Evolutionary conservation across 1,140 invertebrate species (phyloP), one percentile per base, ranked within the genome.

Genomic region (Phymastichus coffea): DNA sequence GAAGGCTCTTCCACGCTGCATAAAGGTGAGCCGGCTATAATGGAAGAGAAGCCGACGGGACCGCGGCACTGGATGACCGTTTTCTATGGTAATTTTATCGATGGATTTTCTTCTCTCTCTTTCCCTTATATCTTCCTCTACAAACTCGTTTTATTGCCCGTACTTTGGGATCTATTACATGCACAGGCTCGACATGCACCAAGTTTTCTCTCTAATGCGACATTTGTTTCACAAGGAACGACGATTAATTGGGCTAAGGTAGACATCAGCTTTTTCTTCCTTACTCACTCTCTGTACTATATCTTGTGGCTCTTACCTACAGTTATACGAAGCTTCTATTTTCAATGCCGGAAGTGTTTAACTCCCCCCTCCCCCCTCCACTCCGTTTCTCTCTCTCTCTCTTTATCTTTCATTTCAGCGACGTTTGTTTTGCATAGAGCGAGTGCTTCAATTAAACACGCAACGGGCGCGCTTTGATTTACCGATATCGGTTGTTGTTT

Each of bases 21-120:
- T 33, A 15, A 15, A 43, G 12, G n/a, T 15, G n/a, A 15, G n/a
- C n/a, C n/a, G 26, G 25, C 26, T 9, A 15, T 4, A 15, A 9
- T 48, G 26, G 25, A n/a, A 25, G 20, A 4, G 46, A 22, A 8
- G 46, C 6, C n/a, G 4, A 48, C 12, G 14, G 17, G n/a, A 14
- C 46, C 33, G 30, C 20, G 22, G 43, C 12, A 15, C 1, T 3
- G 35, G 44, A 48, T 63, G 54, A 63, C 46, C 61, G 47, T 57
- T 63, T 63, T 63, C 28, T 57, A 63, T 57, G 47, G n/a, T 63
- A 63, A 57, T 63, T 63, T 63, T 52, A 63, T 63, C 54, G 61
- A 53, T 46, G 47, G 52, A 52, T 63, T 44, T 44, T 57, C 44
- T 22, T 2, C 35, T 9, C 9, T 20, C n/a, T 2, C 23, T 48